phyloP scores from a whole-genome alignment of 2,888 invertebrate species.

The Acleris literana region DNA sequence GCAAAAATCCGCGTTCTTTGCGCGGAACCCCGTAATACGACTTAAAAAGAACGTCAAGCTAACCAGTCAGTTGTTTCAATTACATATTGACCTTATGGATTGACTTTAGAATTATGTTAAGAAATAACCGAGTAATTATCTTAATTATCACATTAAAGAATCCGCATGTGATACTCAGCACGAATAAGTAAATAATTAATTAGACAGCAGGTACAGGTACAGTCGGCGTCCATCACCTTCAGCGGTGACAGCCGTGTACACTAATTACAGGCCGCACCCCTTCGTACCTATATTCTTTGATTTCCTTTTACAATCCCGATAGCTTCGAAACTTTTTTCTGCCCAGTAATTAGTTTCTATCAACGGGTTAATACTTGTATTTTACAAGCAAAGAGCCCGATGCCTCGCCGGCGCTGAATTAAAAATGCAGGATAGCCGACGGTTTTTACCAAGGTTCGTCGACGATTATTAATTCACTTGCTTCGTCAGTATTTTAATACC shows the following conservation, averaged over 20 bases:
- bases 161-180: conserved; percentile 3
- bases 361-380: conserved; percentile 53
- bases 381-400: conserved; percentile 24
- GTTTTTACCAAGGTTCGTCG: conserved; percentile 19
- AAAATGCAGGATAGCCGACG: conserved; percentile 30
- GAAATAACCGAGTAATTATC: too few relatives aligned
- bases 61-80: too few relatives aligned
- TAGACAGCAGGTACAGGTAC: conserved; percentile 12
- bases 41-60: too few relatives aligned
- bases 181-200: conserved; percentile 29
- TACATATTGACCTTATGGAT: too few relatives aligned
- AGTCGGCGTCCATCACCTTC: conserved; percentile 65
- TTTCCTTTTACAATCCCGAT: conserved; percentile 59
- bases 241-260: conserved; percentile 64
- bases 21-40: too few relatives aligned
- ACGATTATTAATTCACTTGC: conserved; percentile 20
- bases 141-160: not conserved
- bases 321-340: conserved; percentile 53
- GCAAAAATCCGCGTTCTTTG: too few relatives aligned
- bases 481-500: not conserved
- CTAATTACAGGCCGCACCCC: conserved; percentile 72
- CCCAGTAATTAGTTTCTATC: conserved; percentile 63
- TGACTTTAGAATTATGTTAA: too few relatives aligned
- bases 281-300: conserved; percentile 73
- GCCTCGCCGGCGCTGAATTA: conserved; percentile 20